Evolutionary conservation across 2,888 invertebrate genomes (phyloP), one percentile per base, ranked within the genome.

Genomic region (Caenorhabditis imperialis): DNA sequence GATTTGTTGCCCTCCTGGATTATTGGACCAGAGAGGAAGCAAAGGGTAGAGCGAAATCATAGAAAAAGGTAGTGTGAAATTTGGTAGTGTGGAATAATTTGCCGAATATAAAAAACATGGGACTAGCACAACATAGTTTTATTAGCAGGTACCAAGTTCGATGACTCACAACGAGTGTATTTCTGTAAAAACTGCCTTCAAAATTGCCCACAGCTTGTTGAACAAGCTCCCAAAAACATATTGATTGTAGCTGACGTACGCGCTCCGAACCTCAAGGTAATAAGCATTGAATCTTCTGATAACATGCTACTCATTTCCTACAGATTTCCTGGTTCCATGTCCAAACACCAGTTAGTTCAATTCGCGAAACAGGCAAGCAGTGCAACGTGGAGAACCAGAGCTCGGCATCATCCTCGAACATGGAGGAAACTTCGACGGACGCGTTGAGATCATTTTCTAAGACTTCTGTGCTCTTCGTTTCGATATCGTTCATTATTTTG

Each of bases 401-500:
- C 16, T 45, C 44, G 42, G 20, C 27, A 5, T 35, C 50, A n/a
- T 14, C 40, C 14, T 40, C 55, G 30, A 53, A 44, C 38, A 37
- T 35, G 25, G 47, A 58, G 20, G 60, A 57, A 22, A 55, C 42
- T 14, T 63, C 67, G 10, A 78, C 67, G 0, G 77, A 80, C 37
- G 75, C 80, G 0, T 55, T 87, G 20, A 73, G 83, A 16, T 80
- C 78, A 4, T 86, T 86, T 47, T 86, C 86, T n/a, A 86, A 85
- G 71, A 86, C 86, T 1, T 86, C 86, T 4, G 95, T 96, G 85
- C 91, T 96, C 82, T 95, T 96, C 90, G 95, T 96, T 63, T 95
- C 95, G 77, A 94, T 96, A 82, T 95, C 95, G 1, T 96, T 96
- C 90, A 94, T 96, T 83, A 94, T 96, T 74, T 91, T 95, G 84